Evolutionary conservation across 2,888 invertebrate species (phyloP).

Genomic region (Elysia crispata): DNA sequence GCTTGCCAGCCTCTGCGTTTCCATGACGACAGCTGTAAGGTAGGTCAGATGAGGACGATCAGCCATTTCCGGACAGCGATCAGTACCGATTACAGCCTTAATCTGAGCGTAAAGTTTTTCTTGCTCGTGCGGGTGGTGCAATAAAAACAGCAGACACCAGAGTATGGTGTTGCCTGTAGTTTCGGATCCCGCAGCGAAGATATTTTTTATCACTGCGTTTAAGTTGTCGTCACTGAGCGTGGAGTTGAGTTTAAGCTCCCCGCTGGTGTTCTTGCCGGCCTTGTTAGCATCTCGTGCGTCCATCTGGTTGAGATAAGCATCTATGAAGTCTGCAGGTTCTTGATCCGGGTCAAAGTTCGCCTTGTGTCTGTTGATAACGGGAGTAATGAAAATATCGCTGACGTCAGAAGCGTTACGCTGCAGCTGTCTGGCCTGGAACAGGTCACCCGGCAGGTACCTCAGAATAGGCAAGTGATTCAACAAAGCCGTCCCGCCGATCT

Average conservation of each 20-base stretch:
- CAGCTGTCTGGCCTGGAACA: slow-evolving; percentile 47
- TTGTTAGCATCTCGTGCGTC: background rate
- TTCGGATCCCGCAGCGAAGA: slow-evolving; percentile 77
- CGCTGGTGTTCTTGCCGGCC: background rate
- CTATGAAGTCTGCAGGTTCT: slow-evolving; percentile 55
- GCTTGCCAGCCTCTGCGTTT: slow-evolving; percentile 61
- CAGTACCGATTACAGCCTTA: slow-evolving; percentile 70
- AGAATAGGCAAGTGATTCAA: slow-evolving; percentile 37
- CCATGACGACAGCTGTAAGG: slow-evolving; percentile 67
- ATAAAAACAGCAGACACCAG: slow-evolving; percentile 89
- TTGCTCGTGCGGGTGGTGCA: slow-evolving; percentile 84
- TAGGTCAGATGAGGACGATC: slow-evolving; percentile 57
- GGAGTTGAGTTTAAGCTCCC: background rate
- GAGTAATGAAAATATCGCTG: slow-evolving; percentile 31
- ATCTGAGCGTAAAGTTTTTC: slow-evolving; percentile 56
- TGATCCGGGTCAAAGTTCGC: slow-evolving; percentile 46
- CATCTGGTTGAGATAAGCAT: slow-evolving; percentile 53
- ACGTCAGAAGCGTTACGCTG: slow-evolving; percentile 21
- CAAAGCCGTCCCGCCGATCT: background rate
- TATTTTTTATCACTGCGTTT: slow-evolving; percentile 20
- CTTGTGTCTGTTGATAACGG: slow-evolving; percentile 48
- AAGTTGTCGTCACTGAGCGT: slow-evolving; percentile 25
- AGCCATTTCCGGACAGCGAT: slow-evolving; percentile 52
- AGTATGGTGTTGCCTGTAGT: slow-evolving; percentile 91
- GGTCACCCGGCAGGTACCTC: slow-evolving; percentile 55